Conservation (phyloP, 2,113 vertebrate species). For the Hemibagrus wyckioides region DNA sequence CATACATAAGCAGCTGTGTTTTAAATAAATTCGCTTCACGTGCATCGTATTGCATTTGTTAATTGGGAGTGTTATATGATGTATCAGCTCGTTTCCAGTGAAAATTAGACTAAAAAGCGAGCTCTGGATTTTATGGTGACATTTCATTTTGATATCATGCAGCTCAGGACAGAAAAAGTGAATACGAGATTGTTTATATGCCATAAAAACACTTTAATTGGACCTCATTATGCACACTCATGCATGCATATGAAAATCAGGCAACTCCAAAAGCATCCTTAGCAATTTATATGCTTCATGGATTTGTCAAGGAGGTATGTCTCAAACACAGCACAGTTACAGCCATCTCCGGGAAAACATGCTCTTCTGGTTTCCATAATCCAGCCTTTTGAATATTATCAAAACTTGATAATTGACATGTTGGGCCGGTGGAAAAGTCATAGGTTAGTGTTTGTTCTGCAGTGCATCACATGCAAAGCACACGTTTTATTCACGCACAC, state of each 20-base stretch:
- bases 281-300: conserved; percentile 62
- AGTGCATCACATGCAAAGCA: conserved; percentile 47
- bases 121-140: conserved; percentile 44
- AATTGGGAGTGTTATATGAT: conserved; percentile 41
- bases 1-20: not conserved
- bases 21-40: conserved; percentile 14
- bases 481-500: conserved; percentile 5
- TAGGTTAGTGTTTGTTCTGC: conserved; percentile 59
- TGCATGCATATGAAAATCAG: conserved; percentile 63
- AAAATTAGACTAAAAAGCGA: conserved; percentile 38
- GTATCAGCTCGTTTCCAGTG: conserved; percentile 32
- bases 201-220: conserved; percentile 65
- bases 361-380: conserved; percentile 66
- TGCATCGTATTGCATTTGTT: conserved; percentile 12
- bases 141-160: conserved; percentile 47
- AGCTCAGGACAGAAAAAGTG: conserved; percentile 47
- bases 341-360: conserved; percentile 64
- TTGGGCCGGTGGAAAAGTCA: conserved; percentile 44
- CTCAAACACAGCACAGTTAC: conserved; percentile 50
- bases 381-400: conserved; percentile 65
- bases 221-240: conserved; percentile 65
- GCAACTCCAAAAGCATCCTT: conserved; percentile 67
- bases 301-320: conserved; percentile 62
- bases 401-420: conserved; percentile 63
- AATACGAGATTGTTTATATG: conserved; percentile 38